phyloP scores from a whole-genome alignment of 2,888 invertebrate genomes.

The Lomographa bimaculata region DNA sequence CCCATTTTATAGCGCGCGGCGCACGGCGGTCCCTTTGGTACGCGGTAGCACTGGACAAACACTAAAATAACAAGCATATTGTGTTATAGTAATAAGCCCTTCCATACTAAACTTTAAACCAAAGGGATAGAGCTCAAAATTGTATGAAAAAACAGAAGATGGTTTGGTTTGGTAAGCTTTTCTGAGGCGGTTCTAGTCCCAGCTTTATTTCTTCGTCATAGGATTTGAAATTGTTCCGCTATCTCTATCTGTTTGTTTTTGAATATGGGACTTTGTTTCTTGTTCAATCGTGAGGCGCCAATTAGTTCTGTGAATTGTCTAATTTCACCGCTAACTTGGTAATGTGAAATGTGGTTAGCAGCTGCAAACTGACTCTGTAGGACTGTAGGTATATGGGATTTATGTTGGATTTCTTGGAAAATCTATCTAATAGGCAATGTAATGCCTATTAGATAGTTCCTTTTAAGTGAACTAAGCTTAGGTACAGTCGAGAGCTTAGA shows the following conservation, averaged over 20 bases:
- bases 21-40: conserved; percentile 24
- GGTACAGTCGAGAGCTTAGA: no score
- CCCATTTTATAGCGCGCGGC: conserved; percentile 26
- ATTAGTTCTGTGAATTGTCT: conserved; percentile 27
- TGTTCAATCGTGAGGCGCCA: conserved; percentile 18
- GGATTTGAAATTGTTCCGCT: not conserved
- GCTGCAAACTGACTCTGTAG: no score
- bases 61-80: conserved; percentile 21
- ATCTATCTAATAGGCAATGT: no score
- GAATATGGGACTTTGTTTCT: conserved; percentile 5
- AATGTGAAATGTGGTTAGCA: conserved; percentile 12
- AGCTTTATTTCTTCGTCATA: conserved; percentile 2
- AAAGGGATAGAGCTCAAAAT: conserved; percentile 11
- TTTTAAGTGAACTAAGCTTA: no score
- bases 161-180: not conserved
- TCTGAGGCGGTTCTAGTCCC: not conserved
- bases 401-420: no score
- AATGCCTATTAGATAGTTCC: no score
- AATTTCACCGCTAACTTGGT: conserved; percentile 23
- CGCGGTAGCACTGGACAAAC: conserved; percentile 25
- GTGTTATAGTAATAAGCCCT: conserved; percentile 4
- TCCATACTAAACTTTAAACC: conserved; percentile 1
- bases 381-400: no score
- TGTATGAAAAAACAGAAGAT: not conserved
- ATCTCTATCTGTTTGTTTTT: no score